phyloP scores from a whole-genome alignment of 2,888 invertebrate species.

The Stenurella melanura region DNA sequence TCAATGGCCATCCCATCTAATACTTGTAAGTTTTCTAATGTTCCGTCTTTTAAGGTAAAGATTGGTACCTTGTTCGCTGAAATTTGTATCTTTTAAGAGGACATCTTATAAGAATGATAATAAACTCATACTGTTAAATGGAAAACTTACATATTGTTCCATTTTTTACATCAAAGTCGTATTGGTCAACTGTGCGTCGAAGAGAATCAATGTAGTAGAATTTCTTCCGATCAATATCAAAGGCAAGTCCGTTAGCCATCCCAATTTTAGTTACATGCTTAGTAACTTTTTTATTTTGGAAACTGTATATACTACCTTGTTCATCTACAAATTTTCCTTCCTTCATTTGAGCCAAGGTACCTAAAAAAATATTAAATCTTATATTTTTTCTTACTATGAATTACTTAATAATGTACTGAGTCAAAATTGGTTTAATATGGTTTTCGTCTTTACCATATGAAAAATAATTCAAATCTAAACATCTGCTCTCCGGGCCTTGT shows the following conservation, averaged over 20 bases:
- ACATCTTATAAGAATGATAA: no score
- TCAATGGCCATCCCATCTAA: slow-evolving; percentile 87
- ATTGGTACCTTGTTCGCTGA: slow-evolving; percentile 78
- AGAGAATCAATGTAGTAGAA: not conserved
- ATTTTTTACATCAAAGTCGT: not conserved
- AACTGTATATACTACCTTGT: not conserved
- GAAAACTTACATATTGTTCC: slow-evolving; percentile 59
- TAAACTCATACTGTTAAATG: not conserved
- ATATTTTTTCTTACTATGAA: no score
- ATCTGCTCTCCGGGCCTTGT: no score
- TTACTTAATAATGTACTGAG: no score
- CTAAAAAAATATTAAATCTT: not conserved
- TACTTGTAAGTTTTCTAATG: slow-evolving; percentile 62
- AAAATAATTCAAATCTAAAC: no score
- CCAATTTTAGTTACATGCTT: not conserved
- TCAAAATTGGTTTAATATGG: no score
- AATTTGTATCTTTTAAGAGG: slow-evolving; percentile 54
- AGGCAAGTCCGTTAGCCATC: not conserved
- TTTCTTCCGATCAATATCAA: not conserved
- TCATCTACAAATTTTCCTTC: not conserved
- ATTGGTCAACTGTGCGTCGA: not conserved
- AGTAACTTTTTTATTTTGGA: not conserved
- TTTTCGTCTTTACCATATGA: no score
- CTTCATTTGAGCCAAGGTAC: not conserved
- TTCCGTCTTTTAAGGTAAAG: slow-evolving; percentile 74